Evolutionary conservation across 2,797 vertebrate species (phyloP), one percentile per base, ranked within the genome.

Genomic region (Pseudocheirus occidentalis): DNA sequence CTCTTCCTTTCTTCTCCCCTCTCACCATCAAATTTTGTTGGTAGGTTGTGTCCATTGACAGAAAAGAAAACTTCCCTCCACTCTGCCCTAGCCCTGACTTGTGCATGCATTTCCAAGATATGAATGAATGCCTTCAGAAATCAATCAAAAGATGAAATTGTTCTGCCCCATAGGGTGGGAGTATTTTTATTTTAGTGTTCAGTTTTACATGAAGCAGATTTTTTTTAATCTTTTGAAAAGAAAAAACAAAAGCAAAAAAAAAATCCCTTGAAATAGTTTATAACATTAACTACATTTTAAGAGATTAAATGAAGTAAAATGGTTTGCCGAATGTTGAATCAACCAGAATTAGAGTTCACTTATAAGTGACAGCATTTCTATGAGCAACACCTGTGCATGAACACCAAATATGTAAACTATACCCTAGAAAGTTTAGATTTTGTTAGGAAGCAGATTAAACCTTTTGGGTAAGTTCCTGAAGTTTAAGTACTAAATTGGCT

Each of bases 271-370:
- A 93, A 98, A 97, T 97, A 93, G 96, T 98, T 98, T 97, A 97
- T 89, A 87, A 90, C 81, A 92, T 98, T 98, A 98, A 58, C 95
- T 95, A 91, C 93, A 5, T 94, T 98, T 98, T 97, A 97, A 97
- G 96, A 95, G 94, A 98, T 98, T 97, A 98, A 98, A 31, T 93
- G 95, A 98, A 98, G 95, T 95, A 96, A 98, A 98, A 97, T 96
- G 28, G 90, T 97, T 96, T 98, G 81, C 90, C 97, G 55, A 97
- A 50, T 93, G 93, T 96, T 97, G 97, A 98, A 97, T 98, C 98
- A 97, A 97, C 98, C 98, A 98, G 93, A 97, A 97, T 98, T 98
- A 96, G 97, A 94, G 87, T 95, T 97, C 1, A 28, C 96, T 98
- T 98, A 7, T 56, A 97, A 97, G 21, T 97, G 98, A 96, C 96